Evolutionary conservation across 2,113 vertebrate species (phyloP), one percentile per base, ranked within the genome.

Genomic region (Boulengeromyrus knoepffleri): DNA sequence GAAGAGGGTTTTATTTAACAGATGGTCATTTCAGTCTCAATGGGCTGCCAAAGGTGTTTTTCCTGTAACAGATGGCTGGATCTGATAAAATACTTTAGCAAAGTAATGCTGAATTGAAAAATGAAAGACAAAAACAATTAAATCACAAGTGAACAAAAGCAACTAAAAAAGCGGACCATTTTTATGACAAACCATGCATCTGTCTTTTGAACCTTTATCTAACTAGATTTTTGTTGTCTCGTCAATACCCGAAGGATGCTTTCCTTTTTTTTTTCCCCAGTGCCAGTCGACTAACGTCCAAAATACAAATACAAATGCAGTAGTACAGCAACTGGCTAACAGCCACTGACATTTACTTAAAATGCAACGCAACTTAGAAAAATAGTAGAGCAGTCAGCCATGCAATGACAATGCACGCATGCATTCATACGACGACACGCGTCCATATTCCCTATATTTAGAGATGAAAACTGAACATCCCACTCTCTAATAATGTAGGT

Each of bases 1-100:
- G 50, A 8, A 36, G 49, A 31, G n/a, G 9, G 13, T 87, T 87
- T 87, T 53, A 87, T 21, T 53, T 53, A 87, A 87, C 85, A 87
- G 49, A 87, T 87, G 85, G 85, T 36, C 50, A 53, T 87, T 36
- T 36, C 50, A 53, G 10, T 53, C 85, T 53, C 85, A 36, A 49
- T 31, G 31, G 85, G 85, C 53, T 39, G n/a, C 50, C 47, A 53
- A 56, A 31, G 50, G 85, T 53, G 50, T 87, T 56, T 86, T 56
- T 56, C 47, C 85, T 39, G 49, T 87, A 87, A 36, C 85, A 87
- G 85, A 87, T 87, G 85, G 47, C 47, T 53, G 50, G 27, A 87
- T 53, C 27, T 56, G 49, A 87, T 87, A 36, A 87, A 53, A n/a
- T 87, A 53, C 85, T 87, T 87, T 56, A 12, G 47, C 36, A 45